Evolutionary conservation across 1,140 invertebrate genomes (phyloP).

Genomic region (Mylabris phalerata): DNA sequence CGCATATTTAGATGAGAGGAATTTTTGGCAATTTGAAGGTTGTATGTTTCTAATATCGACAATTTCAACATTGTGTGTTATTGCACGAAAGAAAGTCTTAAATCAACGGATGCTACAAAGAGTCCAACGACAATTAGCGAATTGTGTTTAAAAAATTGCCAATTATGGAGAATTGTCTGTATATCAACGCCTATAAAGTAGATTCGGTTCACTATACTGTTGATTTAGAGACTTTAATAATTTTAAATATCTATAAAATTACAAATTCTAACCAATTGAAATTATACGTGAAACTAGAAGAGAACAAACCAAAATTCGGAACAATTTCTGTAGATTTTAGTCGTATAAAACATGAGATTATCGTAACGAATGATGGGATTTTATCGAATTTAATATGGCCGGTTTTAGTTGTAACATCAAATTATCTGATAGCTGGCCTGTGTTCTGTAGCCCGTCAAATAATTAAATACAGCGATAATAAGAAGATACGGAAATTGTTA

Average conservation of each 20-base stretch:
- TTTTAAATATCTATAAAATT: conserved; percentile 42
- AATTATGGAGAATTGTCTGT: conserved; percentile 9
- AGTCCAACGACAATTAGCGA: conserved; percentile 47
- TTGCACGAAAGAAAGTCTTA: conserved; percentile 36
- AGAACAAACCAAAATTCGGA: too few relatives aligned
- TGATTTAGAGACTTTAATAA: conserved; percentile 41
- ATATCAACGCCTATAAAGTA: conserved; percentile 7
- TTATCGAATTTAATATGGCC: too few relatives aligned
- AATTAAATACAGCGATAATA: conserved; percentile 41
- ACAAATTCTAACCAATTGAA: conserved; percentile 3
- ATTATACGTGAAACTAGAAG: too few relatives aligned
- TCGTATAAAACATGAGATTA: conserved; percentile 16
- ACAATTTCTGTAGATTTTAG: too few relatives aligned
- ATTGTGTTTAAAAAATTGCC: conserved; percentile 36
- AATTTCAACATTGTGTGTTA: conserved; percentile 47
- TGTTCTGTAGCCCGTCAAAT: conserved; percentile 58
- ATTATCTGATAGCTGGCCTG: conserved; percentile 57
- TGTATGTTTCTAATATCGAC: conserved; percentile 61
- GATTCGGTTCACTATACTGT: conserved; percentile 14
- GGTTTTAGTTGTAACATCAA: conserved; percentile 43
- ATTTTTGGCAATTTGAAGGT: conserved; percentile 79
- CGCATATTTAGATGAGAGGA: conserved; percentile 64
- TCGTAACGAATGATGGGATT: background rate
- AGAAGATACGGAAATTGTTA: conserved; percentile 51
- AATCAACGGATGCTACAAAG: conserved; percentile 43